Evolutionary conservation across 2,797 vertebrate species (phyloP).

Genomic region (Anguilla pacifica): DNA sequence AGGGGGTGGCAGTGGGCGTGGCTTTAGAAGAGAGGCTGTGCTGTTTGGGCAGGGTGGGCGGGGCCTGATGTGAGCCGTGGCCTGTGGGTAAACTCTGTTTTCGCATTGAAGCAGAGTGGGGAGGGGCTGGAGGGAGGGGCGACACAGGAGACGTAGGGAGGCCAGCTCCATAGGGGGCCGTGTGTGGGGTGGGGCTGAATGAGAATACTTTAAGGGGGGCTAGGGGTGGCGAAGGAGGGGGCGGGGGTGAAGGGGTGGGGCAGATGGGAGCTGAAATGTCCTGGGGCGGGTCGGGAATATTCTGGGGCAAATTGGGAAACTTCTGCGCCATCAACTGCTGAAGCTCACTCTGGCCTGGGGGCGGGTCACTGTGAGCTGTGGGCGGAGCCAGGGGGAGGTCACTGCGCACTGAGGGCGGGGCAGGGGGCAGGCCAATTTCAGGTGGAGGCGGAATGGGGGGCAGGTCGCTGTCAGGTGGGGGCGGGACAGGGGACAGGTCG

Average conservation of each 20-base stretch:
- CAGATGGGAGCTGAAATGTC: conserved; percentile 67
- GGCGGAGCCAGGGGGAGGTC: conserved; percentile 62
- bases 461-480: neutral
- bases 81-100: conserved; percentile 82
- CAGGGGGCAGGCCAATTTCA: conserved; percentile 24
- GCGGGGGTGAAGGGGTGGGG: conserved; percentile 66
- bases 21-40: conserved; percentile 84
- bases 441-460: conserved; percentile 56
- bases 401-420: conserved; percentile 47
- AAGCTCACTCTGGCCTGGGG: conserved; percentile 72
- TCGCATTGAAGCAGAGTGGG: conserved; percentile 59
- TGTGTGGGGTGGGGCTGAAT: conserved; percentile 73
- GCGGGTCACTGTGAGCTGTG: conserved; percentile 62
- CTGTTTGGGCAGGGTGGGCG: conserved; percentile 87
- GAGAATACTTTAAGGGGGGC: conserved; percentile 81
- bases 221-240: conserved; percentile 58
- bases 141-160: conserved; percentile 59
- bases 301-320: neutral
- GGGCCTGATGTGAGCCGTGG: conserved; percentile 76
- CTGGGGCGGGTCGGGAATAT: conserved; percentile 59
- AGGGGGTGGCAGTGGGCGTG: conserved; percentile 70
- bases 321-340: neutral
- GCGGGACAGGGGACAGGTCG: neutral
- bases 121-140: conserved; percentile 45
- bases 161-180: conserved; percentile 58